phyloP scores from a whole-genome alignment of 1,140 invertebrate species.

The Pantala flavescens region DNA sequence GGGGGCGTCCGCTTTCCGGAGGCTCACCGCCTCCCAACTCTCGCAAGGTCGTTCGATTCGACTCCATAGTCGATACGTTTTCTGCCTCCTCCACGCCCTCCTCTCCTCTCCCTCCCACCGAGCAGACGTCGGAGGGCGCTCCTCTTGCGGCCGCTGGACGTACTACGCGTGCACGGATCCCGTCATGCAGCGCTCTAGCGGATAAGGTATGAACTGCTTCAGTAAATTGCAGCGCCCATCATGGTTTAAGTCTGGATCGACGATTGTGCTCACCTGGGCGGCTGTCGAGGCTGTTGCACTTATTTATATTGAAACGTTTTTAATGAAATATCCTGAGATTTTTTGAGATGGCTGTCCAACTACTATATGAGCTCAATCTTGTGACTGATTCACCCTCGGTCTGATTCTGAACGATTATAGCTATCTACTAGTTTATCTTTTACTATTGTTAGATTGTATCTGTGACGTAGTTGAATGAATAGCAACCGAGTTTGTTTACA shows the following conservation, averaged over 20 bases:
- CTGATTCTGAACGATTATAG: too few relatives aligned
- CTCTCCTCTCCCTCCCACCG: slow-evolving; percentile 12
- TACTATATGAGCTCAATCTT: too few relatives aligned
- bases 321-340: too few relatives aligned
- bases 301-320: too few relatives aligned
- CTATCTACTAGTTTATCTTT: too few relatives aligned
- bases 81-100: slow-evolving; percentile 35
- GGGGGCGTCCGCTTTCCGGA: neutral
- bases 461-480: too few relatives aligned
- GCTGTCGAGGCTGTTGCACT: neutral
- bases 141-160: neutral
- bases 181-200: neutral
- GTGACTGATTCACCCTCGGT: too few relatives aligned
- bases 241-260: neutral
- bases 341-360: too few relatives aligned
- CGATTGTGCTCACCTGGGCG: neutral
- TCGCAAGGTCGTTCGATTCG: slow-evolving; percentile 49
- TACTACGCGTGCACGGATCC: neutral
- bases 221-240: neutral
- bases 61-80: slow-evolving; percentile 49
- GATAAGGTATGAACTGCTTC: neutral
- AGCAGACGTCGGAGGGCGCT: neutral
- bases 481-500: too few relatives aligned
- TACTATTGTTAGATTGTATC: too few relatives aligned
- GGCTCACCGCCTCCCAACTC: slow-evolving; percentile 21